Conservation (phyloP, 2,888 invertebrate species). For the Tuberolachnus salignus region DNA sequence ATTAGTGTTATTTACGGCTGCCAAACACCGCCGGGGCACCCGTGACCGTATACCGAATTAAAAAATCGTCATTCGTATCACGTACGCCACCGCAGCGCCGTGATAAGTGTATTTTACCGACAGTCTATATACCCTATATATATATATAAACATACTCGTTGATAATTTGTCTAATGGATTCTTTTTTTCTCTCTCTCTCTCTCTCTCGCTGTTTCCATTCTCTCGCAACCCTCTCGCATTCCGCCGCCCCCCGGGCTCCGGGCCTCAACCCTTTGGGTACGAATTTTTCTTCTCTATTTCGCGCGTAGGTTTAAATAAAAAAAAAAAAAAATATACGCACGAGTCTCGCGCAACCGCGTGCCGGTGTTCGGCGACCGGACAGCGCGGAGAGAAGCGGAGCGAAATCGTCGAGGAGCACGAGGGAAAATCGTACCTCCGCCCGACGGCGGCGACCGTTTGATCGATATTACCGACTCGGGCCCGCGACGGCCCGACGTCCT, state of each 20-base stretch:
- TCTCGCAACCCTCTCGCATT: neutral
- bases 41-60: neutral
- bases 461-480: slow-evolving; percentile 24
- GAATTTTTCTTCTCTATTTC: too few species aligned
- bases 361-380: neutral
- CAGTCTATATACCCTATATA: too few species aligned
- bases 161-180: slow-evolving; percentile 43
- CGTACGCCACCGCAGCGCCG: neutral
- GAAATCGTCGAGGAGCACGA: neutral
- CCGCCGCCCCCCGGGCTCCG: neutral
- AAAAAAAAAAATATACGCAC: too few species aligned
- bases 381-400: too few species aligned
- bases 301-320: too few species aligned
- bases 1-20: too few species aligned
- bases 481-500: neutral
- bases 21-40: neutral
- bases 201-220: neutral
- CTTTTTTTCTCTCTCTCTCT: neutral
- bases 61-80: slow-evolving; percentile 25
- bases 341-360: neutral
- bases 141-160: neutral
- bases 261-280: too few species aligned
- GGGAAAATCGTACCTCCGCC: slow-evolving; percentile 9
- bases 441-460: slow-evolving; percentile 11
- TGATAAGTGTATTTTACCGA: slow-evolving; percentile 23